A percentile compares a stretch with the other conserved stretches of the same genome.
Conservation (phyloP, 2,113 vertebrate genomes). For the Abramis brama region DNA sequence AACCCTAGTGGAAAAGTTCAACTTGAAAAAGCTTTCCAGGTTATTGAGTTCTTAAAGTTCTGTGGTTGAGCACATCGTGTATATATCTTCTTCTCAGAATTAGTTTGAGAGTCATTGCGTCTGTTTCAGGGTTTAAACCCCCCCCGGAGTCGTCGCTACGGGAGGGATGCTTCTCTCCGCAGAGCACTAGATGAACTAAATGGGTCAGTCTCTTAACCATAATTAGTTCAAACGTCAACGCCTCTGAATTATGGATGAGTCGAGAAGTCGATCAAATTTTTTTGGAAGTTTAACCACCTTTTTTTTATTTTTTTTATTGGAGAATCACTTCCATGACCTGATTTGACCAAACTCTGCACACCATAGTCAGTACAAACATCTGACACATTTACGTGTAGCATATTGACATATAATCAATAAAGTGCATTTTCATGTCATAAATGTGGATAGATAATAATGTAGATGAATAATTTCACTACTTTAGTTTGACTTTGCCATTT, state of each 20-base stretch:
- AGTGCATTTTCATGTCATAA: conserved; percentile 29
- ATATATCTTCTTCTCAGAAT: neutral
- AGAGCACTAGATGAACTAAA: conserved; percentile 65
- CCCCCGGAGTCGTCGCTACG: neutral
- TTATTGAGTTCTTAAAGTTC: conserved; percentile 1
- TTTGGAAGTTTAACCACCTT: conserved; percentile 46
- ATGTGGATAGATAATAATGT: too few relatives aligned
- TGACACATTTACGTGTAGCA: neutral
- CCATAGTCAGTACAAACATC: neutral
- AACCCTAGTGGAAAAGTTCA: neutral
- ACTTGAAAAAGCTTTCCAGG: neutral
- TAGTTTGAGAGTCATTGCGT: conserved; percentile 30
- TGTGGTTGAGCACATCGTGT: neutral
- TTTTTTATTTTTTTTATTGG: neutral
- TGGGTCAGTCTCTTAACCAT: conserved; percentile 72
- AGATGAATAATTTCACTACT: too few relatives aligned
- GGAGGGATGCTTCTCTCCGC: conserved; percentile 6
- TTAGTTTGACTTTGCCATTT: too few relatives aligned
- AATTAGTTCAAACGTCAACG: conserved; percentile 80
- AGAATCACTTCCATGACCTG: conserved; percentile 57
- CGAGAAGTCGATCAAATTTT: conserved; percentile 65
- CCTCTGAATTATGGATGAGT: conserved; percentile 79
- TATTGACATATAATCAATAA: too few relatives aligned
- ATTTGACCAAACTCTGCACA: conserved; percentile 33
- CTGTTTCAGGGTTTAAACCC: conserved; percentile 36